phyloP scores from a whole-genome alignment of 2,797 vertebrate species.

The Delichon dasypus region DNA sequence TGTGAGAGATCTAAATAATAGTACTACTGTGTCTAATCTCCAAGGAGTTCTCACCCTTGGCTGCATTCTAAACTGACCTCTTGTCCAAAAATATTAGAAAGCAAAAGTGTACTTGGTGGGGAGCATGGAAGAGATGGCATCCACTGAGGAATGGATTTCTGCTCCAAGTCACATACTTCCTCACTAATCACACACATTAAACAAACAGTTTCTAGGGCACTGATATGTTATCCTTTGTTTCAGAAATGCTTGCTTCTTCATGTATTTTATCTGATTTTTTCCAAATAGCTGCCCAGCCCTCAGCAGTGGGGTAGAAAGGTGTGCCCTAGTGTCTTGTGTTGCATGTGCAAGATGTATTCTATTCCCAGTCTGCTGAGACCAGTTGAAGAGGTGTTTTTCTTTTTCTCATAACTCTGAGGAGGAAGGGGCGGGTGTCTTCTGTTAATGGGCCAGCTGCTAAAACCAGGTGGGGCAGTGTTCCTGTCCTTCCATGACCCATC shows the following conservation, averaged over 20 bases:
- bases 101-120: background rate
- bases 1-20: background rate
- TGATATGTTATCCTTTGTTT: background rate
- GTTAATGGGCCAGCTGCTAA: too few relatives aligned
- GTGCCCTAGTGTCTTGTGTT: background rate
- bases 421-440: too few relatives aligned
- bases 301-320: background rate
- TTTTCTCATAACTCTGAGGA: too few relatives aligned
- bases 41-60: background rate
- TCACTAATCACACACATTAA: background rate
- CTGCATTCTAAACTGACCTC: background rate
- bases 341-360: too few relatives aligned
- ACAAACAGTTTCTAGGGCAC: background rate
- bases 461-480: too few relatives aligned
- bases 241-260: background rate
- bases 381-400: too few relatives aligned
- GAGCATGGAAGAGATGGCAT: background rate
- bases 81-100: background rate
- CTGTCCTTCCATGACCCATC: too few relatives aligned
- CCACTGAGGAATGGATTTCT: background rate
- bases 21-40: background rate
- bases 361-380: too few relatives aligned
- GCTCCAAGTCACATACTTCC: background rate
- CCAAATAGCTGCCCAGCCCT: background rate
- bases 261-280: background rate